phyloP scores from a whole-genome alignment of 2,888 invertebrate genomes.

The Pteria penguin region DNA sequence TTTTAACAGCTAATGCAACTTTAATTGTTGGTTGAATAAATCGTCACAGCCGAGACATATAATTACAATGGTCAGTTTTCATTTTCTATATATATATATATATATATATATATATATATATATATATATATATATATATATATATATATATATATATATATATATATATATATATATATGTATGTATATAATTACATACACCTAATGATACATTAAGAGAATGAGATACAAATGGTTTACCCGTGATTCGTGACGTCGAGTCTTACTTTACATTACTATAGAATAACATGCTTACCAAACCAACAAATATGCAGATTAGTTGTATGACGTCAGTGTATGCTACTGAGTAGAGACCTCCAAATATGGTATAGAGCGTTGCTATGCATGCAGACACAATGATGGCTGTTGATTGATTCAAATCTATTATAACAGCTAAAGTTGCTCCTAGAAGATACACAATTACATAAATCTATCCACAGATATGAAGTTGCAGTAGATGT shows the following conservation, averaged over 20 bases:
- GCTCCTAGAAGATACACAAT: conserved; percentile 85
- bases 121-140: too few species aligned
- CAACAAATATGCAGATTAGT: conserved; percentile 97
- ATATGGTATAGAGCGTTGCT: conserved; percentile 97
- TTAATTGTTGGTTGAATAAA: too few species aligned
- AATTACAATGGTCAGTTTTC: too few species aligned
- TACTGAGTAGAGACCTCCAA: conserved; percentile 98
- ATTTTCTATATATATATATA: too few species aligned
- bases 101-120: too few species aligned
- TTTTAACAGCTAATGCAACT: too few species aligned
- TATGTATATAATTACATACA: neutral
- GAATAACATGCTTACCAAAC: conserved; percentile 87
- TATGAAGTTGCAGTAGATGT: too few species aligned
- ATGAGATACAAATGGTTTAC: neutral
- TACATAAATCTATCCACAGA: too few species aligned
- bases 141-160: neutral
- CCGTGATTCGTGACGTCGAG: too few species aligned
- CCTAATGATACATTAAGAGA: neutral
- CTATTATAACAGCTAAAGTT: conserved; percentile 96
- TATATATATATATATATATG: neutral
- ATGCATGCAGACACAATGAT: conserved; percentile 96
- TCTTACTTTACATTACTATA: too few species aligned
- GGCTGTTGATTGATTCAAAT: conserved; percentile 94
- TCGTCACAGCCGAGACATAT: too few species aligned
- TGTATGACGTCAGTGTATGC: conserved; percentile 99